Evolutionary conservation across 2,888 invertebrate genomes (phyloP), one percentile per base, ranked within the genome.

Genomic region (Ganaspis brasiliensis): DNA sequence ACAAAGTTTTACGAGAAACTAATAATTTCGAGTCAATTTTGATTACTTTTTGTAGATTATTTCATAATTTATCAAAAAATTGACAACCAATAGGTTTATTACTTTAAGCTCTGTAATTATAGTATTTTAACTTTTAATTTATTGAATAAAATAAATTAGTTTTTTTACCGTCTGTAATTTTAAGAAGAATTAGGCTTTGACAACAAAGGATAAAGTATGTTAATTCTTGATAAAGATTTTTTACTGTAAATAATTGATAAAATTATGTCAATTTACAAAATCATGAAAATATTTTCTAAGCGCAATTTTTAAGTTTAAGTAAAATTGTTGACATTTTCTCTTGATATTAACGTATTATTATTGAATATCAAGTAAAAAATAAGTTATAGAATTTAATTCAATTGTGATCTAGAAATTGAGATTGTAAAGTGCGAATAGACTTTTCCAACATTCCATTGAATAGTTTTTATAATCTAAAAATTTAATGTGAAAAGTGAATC

Each of bases 291-390:
- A 45, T 45, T 0, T 49, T 45, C n/a, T 45, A 26, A 45, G 14
- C 19, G 4, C n/a, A 9, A 12, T 45, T 5, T 24, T n/a, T 45
- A 40, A 24, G 16, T 26, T 67, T 16, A 52, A n/a, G 8, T 45
- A 6, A 24, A n/a, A 49, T 9, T 67, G 24, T 12, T n/a, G 2
- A 45, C 3, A n/a, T 52, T 19, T 16, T 52, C 52, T 52, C 52
- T 52, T 52, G 52, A 52, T 52, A 52, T 52, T 52, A 52, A 52
- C 16, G 52, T 61, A 19, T 19, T 61, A 61, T 10, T 24, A 9
- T 24, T 67, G 8, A 52, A 24, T 21, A 19, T 37, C 12, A 19
- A 21, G 12, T 1, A 21, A 6, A 40, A 40, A 40, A 2, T 37
- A n/a, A 63, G 40, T 21, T 63, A 1, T 8, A 24, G 19, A 5